phyloP scores from a whole-genome alignment of 2,113 vertebrate species.

The Neodontobutis hainanensis region DNA sequence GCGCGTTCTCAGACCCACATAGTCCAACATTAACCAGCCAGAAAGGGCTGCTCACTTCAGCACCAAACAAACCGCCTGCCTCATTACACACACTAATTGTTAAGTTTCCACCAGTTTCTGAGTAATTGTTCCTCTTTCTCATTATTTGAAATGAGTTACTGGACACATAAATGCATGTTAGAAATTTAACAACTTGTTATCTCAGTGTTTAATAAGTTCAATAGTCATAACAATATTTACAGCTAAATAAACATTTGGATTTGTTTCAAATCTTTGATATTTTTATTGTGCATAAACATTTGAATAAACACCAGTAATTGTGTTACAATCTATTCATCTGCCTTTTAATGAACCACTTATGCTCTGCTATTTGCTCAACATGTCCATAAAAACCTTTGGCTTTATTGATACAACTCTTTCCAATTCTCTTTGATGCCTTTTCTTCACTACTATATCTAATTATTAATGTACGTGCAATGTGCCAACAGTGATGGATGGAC shows the following conservation, averaged over 20 bases:
- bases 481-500: constrained; percentile 32
- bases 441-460: no score
- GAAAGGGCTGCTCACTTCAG: constrained; percentile 57
- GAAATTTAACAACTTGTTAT: constrained; percentile 5
- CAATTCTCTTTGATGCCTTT: not conserved
- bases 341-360: not conserved
- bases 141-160: not conserved
- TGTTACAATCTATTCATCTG: not conserved
- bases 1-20: constrained; percentile 53
- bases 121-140: constrained; percentile 3
- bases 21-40: constrained; percentile 55
- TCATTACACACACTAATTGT: constrained; percentile 68
- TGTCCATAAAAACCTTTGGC: not conserved
- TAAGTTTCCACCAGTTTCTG: constrained; percentile 49
- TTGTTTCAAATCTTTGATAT: not conserved
- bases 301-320: not conserved
- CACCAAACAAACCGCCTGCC: constrained; percentile 58
- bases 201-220: not conserved
- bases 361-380: not conserved
- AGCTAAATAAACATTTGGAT: constrained; percentile 5
- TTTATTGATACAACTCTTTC: not conserved
- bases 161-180: not conserved
- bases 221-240: not conserved
- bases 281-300: not conserved
- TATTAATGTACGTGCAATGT: no score